Evolutionary conservation across 2,113 vertebrate genomes (phyloP).

Genomic region (Cebidichthys violaceus): DNA sequence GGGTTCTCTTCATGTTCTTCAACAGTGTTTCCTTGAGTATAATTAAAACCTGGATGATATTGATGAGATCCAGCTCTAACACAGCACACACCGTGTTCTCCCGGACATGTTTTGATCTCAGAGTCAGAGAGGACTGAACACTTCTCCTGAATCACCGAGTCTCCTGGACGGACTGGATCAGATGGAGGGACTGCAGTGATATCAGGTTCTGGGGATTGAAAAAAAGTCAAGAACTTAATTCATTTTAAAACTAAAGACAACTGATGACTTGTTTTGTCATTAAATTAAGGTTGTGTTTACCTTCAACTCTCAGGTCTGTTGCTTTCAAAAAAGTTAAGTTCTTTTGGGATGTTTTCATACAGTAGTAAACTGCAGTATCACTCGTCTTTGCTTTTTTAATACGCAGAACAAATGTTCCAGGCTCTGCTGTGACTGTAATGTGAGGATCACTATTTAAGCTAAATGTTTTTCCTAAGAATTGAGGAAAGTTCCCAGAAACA

Average conservation of each 20-base stretch:
- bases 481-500: constrained; percentile 29
- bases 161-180: constrained; percentile 21
- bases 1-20: background rate
- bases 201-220: background rate
- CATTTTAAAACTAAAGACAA: background rate
- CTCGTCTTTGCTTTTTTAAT: constrained; percentile 6
- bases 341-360: background rate
- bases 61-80: constrained; percentile 18
- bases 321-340: background rate
- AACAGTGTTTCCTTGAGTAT: background rate
- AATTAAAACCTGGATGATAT: background rate
- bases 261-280: background rate
- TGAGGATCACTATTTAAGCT: rapidly evolving
- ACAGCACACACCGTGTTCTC: constrained; percentile 43
- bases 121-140: constrained; percentile 37
- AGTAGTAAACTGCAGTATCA: constrained; percentile 64
- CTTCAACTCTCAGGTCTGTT: constrained; percentile 48
- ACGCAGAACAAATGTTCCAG: constrained; percentile 6
- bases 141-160: constrained; percentile 26
- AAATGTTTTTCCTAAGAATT: constrained; percentile 17
- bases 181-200: background rate
- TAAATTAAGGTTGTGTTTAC: constrained; percentile 35
- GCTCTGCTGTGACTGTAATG: background rate
- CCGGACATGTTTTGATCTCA: constrained; percentile 21
- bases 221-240: background rate